Percentiles rank a stretch among this genome's conserved stretches.
These are phyloP conservation scores for Cephonodes hylas DNA, from an alignment of 2,888 invertebrate species.

Conservation along the genomic window DNA sequence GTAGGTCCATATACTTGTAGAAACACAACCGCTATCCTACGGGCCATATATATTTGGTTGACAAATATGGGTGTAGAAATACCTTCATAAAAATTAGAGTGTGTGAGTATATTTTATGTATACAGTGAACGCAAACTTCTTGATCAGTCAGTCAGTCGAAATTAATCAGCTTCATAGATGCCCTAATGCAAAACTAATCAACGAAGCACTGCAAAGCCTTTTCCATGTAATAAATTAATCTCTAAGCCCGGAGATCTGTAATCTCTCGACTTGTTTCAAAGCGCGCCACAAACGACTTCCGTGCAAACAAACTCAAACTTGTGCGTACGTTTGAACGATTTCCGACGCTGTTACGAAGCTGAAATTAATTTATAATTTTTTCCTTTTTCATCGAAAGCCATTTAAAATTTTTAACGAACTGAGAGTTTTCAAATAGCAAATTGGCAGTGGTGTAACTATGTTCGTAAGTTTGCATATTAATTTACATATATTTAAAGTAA, in stretches of 20 bases:
- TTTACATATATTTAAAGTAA: too few relatives aligned
- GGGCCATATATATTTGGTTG: too few relatives aligned
- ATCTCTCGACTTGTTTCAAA: background rate
- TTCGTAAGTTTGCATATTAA: background rate
- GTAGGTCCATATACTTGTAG: too few relatives aligned
- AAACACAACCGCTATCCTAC: too few relatives aligned
- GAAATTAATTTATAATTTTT: background rate
- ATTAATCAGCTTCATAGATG: too few relatives aligned
- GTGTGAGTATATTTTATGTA: too few relatives aligned
- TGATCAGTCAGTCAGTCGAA: too few relatives aligned
- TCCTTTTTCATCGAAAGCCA: background rate
- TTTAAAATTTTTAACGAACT: background rate
- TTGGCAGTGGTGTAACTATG: background rate
- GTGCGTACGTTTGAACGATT: slow-evolving; percentile 8
- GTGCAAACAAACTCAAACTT: slow-evolving; percentile 1
- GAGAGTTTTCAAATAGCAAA: background rate
- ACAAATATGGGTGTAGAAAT: too few relatives aligned
- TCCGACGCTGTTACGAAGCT: background rate
- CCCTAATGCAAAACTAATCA: too few relatives aligned
- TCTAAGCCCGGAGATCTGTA: background rate
- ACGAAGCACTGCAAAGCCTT: background rate
- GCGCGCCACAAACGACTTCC: background rate
- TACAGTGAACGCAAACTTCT: too few relatives aligned
- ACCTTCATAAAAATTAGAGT: too few relatives aligned
- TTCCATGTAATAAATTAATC: background rate